These are phyloP conservation scores for Troides helena DNA, from an alignment of 2,888 invertebrate genomes.

Conservation along the genomic window DNA sequence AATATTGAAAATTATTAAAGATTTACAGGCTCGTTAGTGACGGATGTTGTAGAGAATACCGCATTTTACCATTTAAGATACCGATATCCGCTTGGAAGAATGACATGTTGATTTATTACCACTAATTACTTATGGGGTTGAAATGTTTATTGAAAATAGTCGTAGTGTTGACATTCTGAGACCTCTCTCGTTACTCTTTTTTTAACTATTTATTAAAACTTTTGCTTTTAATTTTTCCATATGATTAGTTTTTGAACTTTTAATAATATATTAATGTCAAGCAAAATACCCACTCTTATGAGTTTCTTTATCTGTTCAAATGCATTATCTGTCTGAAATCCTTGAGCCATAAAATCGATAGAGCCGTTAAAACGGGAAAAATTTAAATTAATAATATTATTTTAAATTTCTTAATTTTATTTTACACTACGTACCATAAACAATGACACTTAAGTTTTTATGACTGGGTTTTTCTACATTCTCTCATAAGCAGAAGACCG, in stretches of 20 bases:
- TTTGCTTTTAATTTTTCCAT: too few species aligned
- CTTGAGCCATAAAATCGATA: too few species aligned
- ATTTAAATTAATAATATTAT: too few species aligned
- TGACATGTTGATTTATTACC: slow-evolving; percentile 75
- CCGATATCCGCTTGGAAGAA: slow-evolving; percentile 40
- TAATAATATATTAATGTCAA: too few species aligned
- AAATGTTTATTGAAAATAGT: slow-evolving; percentile 77
- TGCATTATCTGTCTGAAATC: not conserved
- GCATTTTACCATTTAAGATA: slow-evolving; percentile 46
- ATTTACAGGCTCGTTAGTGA: slow-evolving; percentile 65
- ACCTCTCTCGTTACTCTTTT: slow-evolving; percentile 49
- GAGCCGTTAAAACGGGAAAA: too few species aligned
- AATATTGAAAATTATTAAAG: slow-evolving; percentile 30
- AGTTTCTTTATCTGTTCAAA: not conserved
- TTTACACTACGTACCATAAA: too few species aligned
- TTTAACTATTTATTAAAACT: not conserved
- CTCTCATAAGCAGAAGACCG: too few species aligned
- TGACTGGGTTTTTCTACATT: too few species aligned
- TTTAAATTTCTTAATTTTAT: too few species aligned
- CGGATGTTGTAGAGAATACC: slow-evolving; percentile 42
- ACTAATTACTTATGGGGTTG: slow-evolving; percentile 70
- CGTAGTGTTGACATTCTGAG: slow-evolving; percentile 63
- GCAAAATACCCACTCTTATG: not conserved
- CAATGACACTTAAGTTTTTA: too few species aligned
- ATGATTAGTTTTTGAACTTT: too few species aligned